These are phyloP conservation scores for Aeoliscus strigatus DNA, from an alignment of 2,797 vertebrate species.

Conservation along the genomic window DNA sequence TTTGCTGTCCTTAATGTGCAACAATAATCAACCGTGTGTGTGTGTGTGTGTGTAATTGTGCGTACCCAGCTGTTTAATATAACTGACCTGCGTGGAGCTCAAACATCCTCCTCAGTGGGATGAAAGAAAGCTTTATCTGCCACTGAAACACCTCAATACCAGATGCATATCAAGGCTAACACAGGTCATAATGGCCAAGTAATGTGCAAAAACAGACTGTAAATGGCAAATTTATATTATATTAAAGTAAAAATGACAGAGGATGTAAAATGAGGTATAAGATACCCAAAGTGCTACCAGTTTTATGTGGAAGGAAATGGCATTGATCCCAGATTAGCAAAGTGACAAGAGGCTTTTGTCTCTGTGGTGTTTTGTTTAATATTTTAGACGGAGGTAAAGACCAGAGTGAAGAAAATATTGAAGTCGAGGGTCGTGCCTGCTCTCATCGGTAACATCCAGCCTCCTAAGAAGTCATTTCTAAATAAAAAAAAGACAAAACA, in stretches of 20 bases:
- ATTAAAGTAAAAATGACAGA: too few species aligned
- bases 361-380: not conserved
- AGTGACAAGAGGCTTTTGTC: not conserved
- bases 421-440: constrained; percentile 8
- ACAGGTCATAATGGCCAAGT: constrained; percentile 18
- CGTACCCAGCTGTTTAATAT: constrained; percentile 47
- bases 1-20: constrained; percentile 5
- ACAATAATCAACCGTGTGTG: constrained; percentile 6
- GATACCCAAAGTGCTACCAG: constrained; percentile 6
- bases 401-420: constrained; percentile 1
- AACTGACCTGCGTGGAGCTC: constrained; percentile 34
- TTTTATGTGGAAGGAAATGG: constrained; percentile 23
- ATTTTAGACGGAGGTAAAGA: constrained; percentile 9
- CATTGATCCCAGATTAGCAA: constrained; percentile 24
- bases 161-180: constrained; percentile 23
- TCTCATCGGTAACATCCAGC: constrained; percentile 16
- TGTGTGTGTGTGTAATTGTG: constrained; percentile 46
- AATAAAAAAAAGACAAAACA: too few species aligned
- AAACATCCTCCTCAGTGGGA: constrained; percentile 10
- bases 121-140: constrained; percentile 20
- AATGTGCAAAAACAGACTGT: constrained; percentile 6
- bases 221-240: not conserved
- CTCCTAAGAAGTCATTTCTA: too few species aligned
- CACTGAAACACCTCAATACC: constrained; percentile 14
- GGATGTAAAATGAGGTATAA: constrained; percentile 27